These are phyloP conservation scores for Charina bottae DNA, from an alignment of 2,113 vertebrate species.

Conservation along the genomic window DNA sequence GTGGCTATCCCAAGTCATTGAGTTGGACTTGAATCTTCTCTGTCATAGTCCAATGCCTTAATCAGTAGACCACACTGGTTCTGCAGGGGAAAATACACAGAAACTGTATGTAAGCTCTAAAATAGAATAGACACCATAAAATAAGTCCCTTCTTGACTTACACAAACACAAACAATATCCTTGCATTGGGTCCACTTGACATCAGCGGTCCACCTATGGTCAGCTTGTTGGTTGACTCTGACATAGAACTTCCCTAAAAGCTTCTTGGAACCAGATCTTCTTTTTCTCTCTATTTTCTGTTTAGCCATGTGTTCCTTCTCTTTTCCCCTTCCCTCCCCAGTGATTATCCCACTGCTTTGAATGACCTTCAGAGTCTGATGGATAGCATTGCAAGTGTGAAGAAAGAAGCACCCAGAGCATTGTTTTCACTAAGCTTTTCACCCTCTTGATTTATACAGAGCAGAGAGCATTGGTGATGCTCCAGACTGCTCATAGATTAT, in stretches of 20 bases:
- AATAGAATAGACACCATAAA: too few species aligned
- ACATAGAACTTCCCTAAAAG: neutral
- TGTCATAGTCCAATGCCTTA: too few species aligned
- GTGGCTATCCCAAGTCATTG: too few species aligned
- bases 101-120: too few species aligned
- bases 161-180: too few species aligned
- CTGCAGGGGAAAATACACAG: too few species aligned
- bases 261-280: neutral
- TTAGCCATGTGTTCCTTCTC: neutral
- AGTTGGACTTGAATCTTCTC: too few species aligned
- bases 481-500: slow-evolving; percentile 60
- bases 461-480: slow-evolving; percentile 38
- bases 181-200: neutral
- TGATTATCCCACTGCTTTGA: slow-evolving; percentile 30
- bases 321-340: slow-evolving; percentile 20
- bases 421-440: slow-evolving; percentile 49
- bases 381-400: slow-evolving; percentile 40
- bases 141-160: too few species aligned
- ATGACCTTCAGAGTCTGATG: slow-evolving; percentile 66
- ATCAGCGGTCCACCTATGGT: neutral
- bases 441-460: slow-evolving; percentile 59
- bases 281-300: neutral
- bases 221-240: neutral
- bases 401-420: slow-evolving; percentile 32
- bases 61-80: too few species aligned